phyloP scores from a whole-genome alignment of 2,888 invertebrate genomes.

The Zaprionus lineosus region DNA sequence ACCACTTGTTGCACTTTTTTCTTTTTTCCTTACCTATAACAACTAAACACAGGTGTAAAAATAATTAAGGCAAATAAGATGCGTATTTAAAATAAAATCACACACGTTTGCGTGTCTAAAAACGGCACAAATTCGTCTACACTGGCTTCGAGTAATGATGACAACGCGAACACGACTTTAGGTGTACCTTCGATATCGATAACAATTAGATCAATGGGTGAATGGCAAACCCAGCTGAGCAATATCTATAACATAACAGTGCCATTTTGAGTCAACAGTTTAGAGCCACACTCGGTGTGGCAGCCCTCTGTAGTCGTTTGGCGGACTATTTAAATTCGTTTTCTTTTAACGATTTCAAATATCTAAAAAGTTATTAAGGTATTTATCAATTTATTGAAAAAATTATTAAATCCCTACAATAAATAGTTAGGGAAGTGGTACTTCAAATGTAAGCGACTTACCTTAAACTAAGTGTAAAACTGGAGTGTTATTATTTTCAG shows the following conservation, averaged over 20 bases:
- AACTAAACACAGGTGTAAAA: slow-evolving; percentile 16
- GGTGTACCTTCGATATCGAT: slow-evolving; percentile 38
- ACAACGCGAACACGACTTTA: slow-evolving; percentile 69
- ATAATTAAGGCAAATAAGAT: slow-evolving; percentile 23
- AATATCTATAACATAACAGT: neutral
- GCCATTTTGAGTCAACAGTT: slow-evolving; percentile 22
- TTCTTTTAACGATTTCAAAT: neutral
- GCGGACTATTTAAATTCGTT: neutral
- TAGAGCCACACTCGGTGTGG: neutral
- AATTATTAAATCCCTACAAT: no score
- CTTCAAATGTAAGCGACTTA: no score
- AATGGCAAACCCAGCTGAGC: slow-evolving; percentile 26
- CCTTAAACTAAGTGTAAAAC: no score
- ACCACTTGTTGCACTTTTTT: slow-evolving; percentile 67
- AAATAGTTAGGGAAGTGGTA: no score
- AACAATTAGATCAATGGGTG: slow-evolving; percentile 7
- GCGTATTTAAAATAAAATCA: slow-evolving; percentile 33
- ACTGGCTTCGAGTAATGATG: slow-evolving; percentile 59
- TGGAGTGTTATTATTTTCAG: no score
- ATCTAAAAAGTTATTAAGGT: no score
- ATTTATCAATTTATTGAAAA: no score
- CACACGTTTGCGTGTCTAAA: slow-evolving; percentile 43
- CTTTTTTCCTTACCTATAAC: slow-evolving; percentile 5
- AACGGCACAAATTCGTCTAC: slow-evolving; percentile 45
- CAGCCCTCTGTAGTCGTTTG: slow-evolving; percentile 11